A percentile compares a stretch with the other conserved stretches of the same genome.
These are phyloP conservation scores for Chrysogorgia sp. DNA, from an alignment of 92 coral and sea anemone genomes.

Conservation along the genomic window DNA sequence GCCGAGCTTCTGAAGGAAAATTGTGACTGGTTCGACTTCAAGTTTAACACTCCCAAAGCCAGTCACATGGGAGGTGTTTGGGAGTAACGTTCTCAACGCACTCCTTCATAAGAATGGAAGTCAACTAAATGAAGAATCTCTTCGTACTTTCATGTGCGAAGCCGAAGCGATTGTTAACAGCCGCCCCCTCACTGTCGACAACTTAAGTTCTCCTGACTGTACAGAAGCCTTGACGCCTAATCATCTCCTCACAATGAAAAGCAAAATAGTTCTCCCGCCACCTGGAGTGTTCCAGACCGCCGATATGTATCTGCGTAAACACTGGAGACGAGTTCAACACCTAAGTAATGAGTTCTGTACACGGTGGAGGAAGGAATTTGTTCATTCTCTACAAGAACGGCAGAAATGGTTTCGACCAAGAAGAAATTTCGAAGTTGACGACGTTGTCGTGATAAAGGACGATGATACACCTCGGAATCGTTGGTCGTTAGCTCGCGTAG, in stretches of 20 bases:
- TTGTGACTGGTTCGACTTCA: slow-evolving; percentile 52
- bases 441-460: too few species aligned
- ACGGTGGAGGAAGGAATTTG: too few species aligned
- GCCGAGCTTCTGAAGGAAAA: slow-evolving; percentile 49
- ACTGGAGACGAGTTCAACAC: slow-evolving; percentile 61
- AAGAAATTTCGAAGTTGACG: too few species aligned
- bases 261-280: slow-evolving; percentile 43
- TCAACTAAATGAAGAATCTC: slow-evolving; percentile 48
- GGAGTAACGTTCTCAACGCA: slow-evolving; percentile 53
- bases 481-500: too few species aligned
- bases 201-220: slow-evolving; percentile 40
- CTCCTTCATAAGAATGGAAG: slow-evolving; percentile 35
- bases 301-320: slow-evolving; percentile 40
- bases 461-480: too few species aligned
- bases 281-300: slow-evolving; percentile 47
- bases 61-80: slow-evolving; percentile 64
- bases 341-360: slow-evolving; percentile 44
- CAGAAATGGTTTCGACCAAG: too few species aligned
- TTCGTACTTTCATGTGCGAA: slow-evolving; percentile 42
- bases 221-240: slow-evolving; percentile 45
- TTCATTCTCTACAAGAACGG: too few species aligned
- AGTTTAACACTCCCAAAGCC: slow-evolving; percentile 45
- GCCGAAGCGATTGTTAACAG: slow-evolving; percentile 62
- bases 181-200: slow-evolving; percentile 45
- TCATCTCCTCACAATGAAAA: too few species aligned